Evolutionary conservation across 1,140 invertebrate genomes (phyloP), one percentile per base, ranked within the genome.

Genomic region (Maconellicoccus hirsutus): DNA sequence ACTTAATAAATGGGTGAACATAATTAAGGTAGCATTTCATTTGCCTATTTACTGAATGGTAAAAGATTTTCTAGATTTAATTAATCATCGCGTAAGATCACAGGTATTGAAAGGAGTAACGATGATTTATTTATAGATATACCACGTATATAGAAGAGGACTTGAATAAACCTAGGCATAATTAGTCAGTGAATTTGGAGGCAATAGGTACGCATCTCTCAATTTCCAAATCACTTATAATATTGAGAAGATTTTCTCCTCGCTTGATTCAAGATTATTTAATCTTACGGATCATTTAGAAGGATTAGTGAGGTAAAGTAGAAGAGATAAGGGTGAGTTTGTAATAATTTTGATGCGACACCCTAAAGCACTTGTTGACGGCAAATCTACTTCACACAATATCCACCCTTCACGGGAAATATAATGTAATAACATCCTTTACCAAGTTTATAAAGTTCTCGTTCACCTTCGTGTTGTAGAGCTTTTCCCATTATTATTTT

Each of bases 331-430:
- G 61, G 61, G 61, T 66, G 61, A 66, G 61, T 66, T 22, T 4
- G 61, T 22, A 66, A 66, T 66, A 66, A 66, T 66, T 66, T 66
- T 66, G 61, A 23, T 66, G 25, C 61, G 61, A 66, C 61, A 66
- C 61, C 61, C 61, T 66, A 66, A 66, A 66, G 61, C 61, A 66
- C 61, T 66, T 66, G 61, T 66, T 66, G 61, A 66, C 61, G 61
- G 61, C 25, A 66, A 66, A 66, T 66, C 61, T 66, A 66, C 61
- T 66, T 66, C 61, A 66, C 61, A 66, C 61, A 66, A 66, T 66
- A 66, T 66, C 21, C 61, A 66, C 61, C 61, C 61, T 66, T 66
- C 61, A 66, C 21, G 22, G 61, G 25, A 66, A 66, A 23, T 66
- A 66, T 66, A 66, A 66, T 66, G 61, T 66, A 66, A 66, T 66